phyloP scores from a whole-genome alignment of 2,888 invertebrate genomes.

The Athalia cordata region DNA sequence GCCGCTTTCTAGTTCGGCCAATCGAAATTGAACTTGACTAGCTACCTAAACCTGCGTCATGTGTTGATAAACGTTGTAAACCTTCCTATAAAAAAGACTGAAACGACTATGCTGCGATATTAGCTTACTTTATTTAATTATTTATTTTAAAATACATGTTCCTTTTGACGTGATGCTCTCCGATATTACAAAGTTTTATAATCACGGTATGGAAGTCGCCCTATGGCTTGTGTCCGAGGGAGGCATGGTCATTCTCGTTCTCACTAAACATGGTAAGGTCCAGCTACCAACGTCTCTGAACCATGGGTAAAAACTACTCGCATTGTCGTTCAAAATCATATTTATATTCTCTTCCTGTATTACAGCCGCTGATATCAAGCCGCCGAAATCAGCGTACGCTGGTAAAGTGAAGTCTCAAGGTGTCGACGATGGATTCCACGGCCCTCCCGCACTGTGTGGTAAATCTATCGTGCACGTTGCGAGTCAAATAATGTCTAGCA shows the following conservation, averaged over 20 bases:
- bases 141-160: neutral
- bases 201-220: conserved; percentile 38
- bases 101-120: conserved; percentile 25
- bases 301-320: neutral
- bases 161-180: conserved; percentile 10
- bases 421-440: conserved; percentile 79
- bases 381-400: conserved; percentile 49
- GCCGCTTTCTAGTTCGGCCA: neutral
- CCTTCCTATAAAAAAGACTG: conserved; percentile 3
- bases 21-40: too few relatives aligned
- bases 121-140: neutral
- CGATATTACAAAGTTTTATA: conserved; percentile 26
- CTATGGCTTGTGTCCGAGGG: conserved; percentile 34
- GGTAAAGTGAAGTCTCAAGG: conserved; percentile 76
- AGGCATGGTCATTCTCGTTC: conserved; percentile 12
- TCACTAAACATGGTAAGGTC: conserved; percentile 20
- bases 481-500: conserved; percentile 68
- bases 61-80: too few relatives aligned
- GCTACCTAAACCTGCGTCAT: too few relatives aligned
- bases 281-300: neutral
- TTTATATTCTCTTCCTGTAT: too few relatives aligned
- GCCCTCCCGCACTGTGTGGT: conserved; percentile 82
- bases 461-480: conserved; percentile 78
- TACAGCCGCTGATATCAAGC: conserved; percentile 51
- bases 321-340: neutral